These are phyloP conservation scores for Palythoa grandiflora DNA, from an alignment of 92 coral and sea anemone species.

Conservation along the genomic window DNA sequence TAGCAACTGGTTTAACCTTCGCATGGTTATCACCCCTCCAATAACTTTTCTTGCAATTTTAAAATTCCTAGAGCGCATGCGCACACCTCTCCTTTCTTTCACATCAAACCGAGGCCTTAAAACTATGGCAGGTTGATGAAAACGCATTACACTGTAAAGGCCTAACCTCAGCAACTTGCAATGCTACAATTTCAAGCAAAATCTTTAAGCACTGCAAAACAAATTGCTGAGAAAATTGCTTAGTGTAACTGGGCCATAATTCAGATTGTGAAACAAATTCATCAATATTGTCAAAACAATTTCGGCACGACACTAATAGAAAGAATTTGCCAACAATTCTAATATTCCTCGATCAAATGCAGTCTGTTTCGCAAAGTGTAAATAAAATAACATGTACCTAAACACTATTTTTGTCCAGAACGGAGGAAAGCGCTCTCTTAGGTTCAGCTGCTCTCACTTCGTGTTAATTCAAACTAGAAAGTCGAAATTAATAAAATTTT, in stretches of 20 bases:
- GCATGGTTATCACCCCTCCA: too few relatives aligned
- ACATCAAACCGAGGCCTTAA: too few relatives aligned
- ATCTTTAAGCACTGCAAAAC: too few relatives aligned
- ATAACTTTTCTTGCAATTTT: too few relatives aligned
- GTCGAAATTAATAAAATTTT: background rate
- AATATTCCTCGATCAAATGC: background rate
- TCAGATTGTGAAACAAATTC: background rate
- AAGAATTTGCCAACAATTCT: background rate
- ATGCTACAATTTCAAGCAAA: too few relatives aligned
- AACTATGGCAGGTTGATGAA: too few relatives aligned
- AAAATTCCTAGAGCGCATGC: too few relatives aligned
- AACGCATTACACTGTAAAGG: too few relatives aligned
- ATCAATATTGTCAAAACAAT: background rate
- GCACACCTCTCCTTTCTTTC: too few relatives aligned
- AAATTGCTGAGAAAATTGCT: too few relatives aligned
- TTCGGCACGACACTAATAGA: background rate
- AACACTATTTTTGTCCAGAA: background rate
- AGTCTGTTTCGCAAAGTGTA: background rate
- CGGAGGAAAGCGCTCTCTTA: background rate
- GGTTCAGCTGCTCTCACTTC: conserved; percentile 13
- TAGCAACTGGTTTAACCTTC: too few relatives aligned
- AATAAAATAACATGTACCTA: background rate
- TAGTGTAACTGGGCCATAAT: background rate
- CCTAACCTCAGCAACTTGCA: too few relatives aligned
- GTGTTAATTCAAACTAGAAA: background rate